Conservation (phyloP, 2,888 invertebrate genomes). For the Lepidonotus clava region DNA sequence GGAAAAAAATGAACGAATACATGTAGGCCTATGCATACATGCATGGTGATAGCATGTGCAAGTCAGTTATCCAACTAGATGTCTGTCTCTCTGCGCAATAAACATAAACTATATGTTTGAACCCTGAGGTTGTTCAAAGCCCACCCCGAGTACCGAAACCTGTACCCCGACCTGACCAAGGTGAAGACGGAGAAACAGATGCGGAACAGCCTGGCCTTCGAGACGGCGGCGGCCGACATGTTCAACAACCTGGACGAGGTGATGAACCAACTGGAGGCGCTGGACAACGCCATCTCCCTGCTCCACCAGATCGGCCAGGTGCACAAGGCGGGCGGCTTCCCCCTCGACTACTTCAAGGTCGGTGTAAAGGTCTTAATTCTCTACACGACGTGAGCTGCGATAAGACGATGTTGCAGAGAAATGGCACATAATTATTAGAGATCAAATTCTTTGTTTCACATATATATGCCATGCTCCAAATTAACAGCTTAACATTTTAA, state of each 20-base stretch:
- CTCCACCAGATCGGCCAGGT: conserved; percentile 19
- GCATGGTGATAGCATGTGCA: too few relatives aligned
- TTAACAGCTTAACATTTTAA: background rate
- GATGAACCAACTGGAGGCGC: conserved; percentile 3
- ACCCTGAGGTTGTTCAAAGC: conserved; percentile 6
- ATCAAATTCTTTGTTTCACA: background rate
- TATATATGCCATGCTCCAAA: background rate
- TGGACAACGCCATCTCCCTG: conserved; percentile 19
- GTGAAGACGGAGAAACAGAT: background rate
- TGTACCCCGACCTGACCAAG: background rate
- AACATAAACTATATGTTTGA: too few relatives aligned
- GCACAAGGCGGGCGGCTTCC: conserved; percentile 23
- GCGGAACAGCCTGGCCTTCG: conserved; percentile 13
- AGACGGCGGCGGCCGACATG: conserved; percentile 3
- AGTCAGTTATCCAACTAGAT: too few relatives aligned
- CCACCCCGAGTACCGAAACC: conserved; percentile 19
- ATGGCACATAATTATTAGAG: too few relatives aligned
- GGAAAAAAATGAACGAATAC: too few relatives aligned
- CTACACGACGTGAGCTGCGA: too few relatives aligned
- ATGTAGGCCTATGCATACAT: too few relatives aligned
- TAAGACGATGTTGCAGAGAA: too few relatives aligned
- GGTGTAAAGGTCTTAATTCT: background rate
- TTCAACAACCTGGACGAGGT: conserved; percentile 43
- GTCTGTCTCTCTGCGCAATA: too few relatives aligned
- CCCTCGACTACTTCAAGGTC: conserved; percentile 21